Percentiles rank a stretch among this genome's conserved stretches.
phyloP scores from a whole-genome alignment of 2,113 vertebrate genomes.

The Oostethus manadensis region DNA sequence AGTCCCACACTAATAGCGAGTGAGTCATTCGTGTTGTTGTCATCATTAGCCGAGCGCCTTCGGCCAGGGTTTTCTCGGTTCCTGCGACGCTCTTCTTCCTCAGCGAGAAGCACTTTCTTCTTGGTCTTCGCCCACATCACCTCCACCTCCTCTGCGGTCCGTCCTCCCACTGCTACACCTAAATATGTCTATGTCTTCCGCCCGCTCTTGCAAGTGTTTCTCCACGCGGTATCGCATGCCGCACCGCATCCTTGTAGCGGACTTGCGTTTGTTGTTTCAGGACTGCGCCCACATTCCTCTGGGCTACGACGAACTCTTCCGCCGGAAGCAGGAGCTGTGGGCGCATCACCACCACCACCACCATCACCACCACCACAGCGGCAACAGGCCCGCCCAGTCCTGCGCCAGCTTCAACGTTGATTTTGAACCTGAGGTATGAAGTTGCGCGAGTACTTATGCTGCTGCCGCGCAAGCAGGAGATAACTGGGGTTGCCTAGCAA shows the following conservation, averaged over 20 bases:
- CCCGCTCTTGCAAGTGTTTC: too few relatives aligned
- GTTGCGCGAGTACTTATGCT: neutral
- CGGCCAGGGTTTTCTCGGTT: too few relatives aligned
- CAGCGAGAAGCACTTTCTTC: constrained; percentile 21
- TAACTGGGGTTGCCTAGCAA: constrained; percentile 68
- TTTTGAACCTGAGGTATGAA: constrained; percentile 81
- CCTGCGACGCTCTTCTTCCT: constrained; percentile 5
- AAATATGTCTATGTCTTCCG: constrained; percentile 41
- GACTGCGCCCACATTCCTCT: constrained; percentile 85
- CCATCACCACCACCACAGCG: constrained; percentile 60
- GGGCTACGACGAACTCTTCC: constrained; percentile 85
- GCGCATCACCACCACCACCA: constrained; percentile 80
- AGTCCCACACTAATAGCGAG: too few relatives aligned
- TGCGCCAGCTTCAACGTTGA: constrained; percentile 90
- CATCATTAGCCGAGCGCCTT: neutral
- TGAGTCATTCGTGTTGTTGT: too few relatives aligned
- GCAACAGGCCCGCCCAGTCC: constrained; percentile 80
- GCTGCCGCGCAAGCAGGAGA: constrained; percentile 38
- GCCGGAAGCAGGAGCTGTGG: constrained; percentile 91
- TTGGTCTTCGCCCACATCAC: constrained; percentile 46
- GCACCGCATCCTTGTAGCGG: too few relatives aligned
- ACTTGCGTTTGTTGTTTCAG: constrained; percentile 47
- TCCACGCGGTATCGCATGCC: too few relatives aligned
- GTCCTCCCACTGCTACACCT: constrained; percentile 56
- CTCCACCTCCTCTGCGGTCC: constrained; percentile 40